A percentile compares a stretch with the other conserved stretches of the same genome.
Conservation (phyloP, 2,797 vertebrate species). For the Babyrousa celebensis region DNA sequence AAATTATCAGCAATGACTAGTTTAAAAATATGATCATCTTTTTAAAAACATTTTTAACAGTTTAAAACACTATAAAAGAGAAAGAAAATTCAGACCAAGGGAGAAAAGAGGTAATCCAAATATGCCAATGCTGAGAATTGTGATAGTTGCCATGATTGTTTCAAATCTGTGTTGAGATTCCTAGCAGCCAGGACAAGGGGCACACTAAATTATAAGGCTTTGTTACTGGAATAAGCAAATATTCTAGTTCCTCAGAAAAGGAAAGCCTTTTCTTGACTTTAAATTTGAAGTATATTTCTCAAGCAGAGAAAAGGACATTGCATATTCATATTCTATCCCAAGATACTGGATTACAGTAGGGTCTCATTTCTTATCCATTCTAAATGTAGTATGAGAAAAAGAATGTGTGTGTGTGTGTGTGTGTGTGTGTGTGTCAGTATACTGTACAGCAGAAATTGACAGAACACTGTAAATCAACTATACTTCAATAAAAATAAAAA, state of each 20-base stretch:
- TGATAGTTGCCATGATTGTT: not conserved
- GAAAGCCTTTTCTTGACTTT: not conserved
- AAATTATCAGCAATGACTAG: not conserved
- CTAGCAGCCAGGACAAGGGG: not conserved
- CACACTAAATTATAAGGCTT: not conserved
- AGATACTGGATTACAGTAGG: too few species aligned
- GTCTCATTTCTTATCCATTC: too few species aligned
- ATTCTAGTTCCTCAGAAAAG: slow-evolving; percentile 20
- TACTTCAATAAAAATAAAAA: too few species aligned
- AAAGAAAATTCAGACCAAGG: not conserved
- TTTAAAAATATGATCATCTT: not conserved
- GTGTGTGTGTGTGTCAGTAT: too few species aligned
- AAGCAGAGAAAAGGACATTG: not conserved
- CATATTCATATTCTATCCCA: too few species aligned
- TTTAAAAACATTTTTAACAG: not conserved
- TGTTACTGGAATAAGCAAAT: slow-evolving; percentile 14
- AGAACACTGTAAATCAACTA: too few species aligned
- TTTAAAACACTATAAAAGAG: slow-evolving; percentile 5
- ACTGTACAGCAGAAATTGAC: too few species aligned
- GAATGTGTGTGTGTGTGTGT: too few species aligned
- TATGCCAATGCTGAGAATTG: not conserved
- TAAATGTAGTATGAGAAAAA: too few species aligned
- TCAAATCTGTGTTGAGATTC: not conserved
- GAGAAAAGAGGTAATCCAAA: not conserved
- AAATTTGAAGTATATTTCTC: not conserved